Conservation (phyloP, 1,140 invertebrate genomes). For the Aphelenchoides besseyi region DNA sequence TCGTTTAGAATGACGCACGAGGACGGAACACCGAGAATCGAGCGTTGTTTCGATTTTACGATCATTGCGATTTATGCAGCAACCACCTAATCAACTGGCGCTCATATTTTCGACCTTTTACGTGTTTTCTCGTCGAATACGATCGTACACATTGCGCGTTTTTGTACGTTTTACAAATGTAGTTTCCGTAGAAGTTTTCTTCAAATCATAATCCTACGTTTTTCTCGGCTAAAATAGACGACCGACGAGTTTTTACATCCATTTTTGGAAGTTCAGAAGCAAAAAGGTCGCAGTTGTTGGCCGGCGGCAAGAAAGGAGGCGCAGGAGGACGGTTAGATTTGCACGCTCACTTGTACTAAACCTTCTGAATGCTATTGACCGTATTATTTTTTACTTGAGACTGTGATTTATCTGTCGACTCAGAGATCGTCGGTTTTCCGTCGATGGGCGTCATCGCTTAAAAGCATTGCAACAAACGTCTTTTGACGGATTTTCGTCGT, state of each 20-base stretch:
- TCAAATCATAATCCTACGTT: not conserved
- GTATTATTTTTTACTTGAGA: no score
- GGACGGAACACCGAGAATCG: not conserved
- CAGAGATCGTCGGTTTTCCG: not conserved
- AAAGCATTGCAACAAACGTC: no score
- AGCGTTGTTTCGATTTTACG: not conserved
- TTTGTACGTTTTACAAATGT: no score
- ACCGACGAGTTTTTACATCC: not conserved
- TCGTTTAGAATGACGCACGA: constrained; percentile 1
- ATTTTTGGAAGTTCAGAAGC: not conserved
- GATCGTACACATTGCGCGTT: no score
- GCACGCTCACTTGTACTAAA: not conserved
- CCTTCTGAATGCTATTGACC: no score
- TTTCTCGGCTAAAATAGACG: not conserved
- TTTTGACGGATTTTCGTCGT: no score
- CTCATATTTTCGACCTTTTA: no score
- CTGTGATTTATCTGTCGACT: not conserved
- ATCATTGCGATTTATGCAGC: no score
- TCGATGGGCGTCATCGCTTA: no score
- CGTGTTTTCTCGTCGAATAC: no score
- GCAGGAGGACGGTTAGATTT: not conserved
- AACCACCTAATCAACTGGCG: no score
- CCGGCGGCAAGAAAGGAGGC: not conserved
- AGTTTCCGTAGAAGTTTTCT: no score
- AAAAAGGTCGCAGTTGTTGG: not conserved